Evolutionary conservation across 2,888 invertebrate genomes (phyloP), one percentile per base, ranked within the genome.

Genomic region (Drosophila maculinotata): DNA sequence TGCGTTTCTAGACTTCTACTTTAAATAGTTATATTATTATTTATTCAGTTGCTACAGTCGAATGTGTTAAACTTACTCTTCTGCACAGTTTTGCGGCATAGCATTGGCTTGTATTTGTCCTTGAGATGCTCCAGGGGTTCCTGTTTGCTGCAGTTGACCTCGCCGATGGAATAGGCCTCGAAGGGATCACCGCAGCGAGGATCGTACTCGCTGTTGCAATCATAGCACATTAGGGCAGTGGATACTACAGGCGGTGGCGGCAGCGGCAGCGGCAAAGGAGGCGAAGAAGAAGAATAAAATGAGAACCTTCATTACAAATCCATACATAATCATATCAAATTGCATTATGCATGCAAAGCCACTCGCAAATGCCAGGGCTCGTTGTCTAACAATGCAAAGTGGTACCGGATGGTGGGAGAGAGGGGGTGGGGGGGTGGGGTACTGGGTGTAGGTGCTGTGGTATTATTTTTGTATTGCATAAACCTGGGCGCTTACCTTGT

Each of bases 151-250:
- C 98, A 98, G 91, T 97, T 96, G 23, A 96, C 95, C 76, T 95
- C 93, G 25, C 97, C 97, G 84, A 97, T 94, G 47, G 96, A 95
- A 91, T 95, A 96, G 17, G 96, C 93, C 89, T 97, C 95, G 90
- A 98, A 98, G 52, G 96, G 95, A 88, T 97, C 96, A 0, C 95
- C 97, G 88, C 98, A 98, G 77, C 97, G 94, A 31, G 96, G 96
- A 91, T 98, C 97, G 89, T 94, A 97, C 69, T 94, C 95, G 64
- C 98, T 98, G 92, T 98, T 98, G 92, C 98, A 98, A 87, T 97
- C 95, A 90, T 97, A 98, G 91, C 98, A 98, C 82, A 94, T 92
- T 68, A 96, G 94, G 67, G 95, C 93, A 52, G 93, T 92, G 28
- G 93, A 94, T 93, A 92, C 88, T 92, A 67, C 3, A 53, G 36